phyloP scores from a whole-genome alignment of 2,113 vertebrate species.

The Corynorhinus townsendii region DNA sequence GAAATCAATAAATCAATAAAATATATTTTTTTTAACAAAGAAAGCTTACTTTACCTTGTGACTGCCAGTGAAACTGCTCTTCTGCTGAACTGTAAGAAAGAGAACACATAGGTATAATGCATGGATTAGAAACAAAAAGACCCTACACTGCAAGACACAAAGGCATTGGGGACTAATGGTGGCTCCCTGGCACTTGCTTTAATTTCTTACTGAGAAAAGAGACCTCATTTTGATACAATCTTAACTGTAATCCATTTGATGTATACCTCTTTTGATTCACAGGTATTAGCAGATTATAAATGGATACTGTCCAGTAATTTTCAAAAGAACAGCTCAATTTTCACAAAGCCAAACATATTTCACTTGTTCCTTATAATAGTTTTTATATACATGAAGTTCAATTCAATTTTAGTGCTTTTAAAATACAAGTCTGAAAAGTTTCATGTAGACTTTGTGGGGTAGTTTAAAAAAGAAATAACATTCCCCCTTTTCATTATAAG shows the following conservation, averaged over 20 bases:
- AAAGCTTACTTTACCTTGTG: conserved; percentile 88
- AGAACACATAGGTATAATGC: conserved; percentile 55
- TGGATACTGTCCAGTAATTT: background rate
- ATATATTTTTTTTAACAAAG: background rate
- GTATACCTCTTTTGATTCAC: background rate
- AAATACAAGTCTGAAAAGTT: background rate
- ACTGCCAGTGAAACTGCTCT: conserved; percentile 97
- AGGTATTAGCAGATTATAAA: background rate
- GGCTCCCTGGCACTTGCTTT: rapidly evolving
- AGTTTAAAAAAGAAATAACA: background rate
- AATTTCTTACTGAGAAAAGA: background rate
- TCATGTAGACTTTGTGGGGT: background rate
- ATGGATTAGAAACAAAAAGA: background rate
- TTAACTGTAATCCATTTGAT: background rate
- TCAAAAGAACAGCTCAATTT: background rate
- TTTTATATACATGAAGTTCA: background rate
- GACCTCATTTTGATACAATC: background rate
- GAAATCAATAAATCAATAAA: too few relatives aligned
- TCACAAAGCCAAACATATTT: background rate
- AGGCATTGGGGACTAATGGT: background rate
- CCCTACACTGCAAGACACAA: background rate
- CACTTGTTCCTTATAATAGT: background rate
- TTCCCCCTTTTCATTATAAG: background rate
- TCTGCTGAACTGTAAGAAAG: conserved; percentile 91
- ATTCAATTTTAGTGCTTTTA: background rate